Conservation (phyloP, 1,140 invertebrate genomes). For the Camponotus vicinus region DNA sequence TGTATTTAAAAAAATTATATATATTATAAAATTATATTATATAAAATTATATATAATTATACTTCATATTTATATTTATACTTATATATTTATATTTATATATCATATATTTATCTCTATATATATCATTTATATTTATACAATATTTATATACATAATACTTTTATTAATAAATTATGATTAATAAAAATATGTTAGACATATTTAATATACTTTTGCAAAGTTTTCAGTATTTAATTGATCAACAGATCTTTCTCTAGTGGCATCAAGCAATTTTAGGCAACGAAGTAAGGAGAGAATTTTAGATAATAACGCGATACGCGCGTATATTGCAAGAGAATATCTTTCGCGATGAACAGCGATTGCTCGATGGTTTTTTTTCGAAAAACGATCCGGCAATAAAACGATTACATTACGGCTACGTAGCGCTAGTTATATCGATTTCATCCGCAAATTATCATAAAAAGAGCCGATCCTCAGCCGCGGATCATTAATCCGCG, state of each 20-base stretch:
- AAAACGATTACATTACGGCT: slow-evolving; percentile 50
- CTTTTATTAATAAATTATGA: no score
- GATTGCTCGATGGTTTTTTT: slow-evolving; percentile 34
- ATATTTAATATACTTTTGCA: no score
- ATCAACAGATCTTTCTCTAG: neutral
- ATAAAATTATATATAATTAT: no score
- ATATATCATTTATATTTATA: no score
- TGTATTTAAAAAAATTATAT: no score
- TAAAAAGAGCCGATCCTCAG: slow-evolving; percentile 44
- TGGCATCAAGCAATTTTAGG: neutral
- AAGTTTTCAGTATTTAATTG: neutral
- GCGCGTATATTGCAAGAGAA: neutral
- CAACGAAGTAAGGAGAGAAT: neutral
- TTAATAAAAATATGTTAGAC: no score
- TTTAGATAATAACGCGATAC: slow-evolving; percentile 6
- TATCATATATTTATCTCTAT: no score
- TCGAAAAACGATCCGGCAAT: slow-evolving; percentile 58
- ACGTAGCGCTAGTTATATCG: slow-evolving; percentile 54
- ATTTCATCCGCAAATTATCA: slow-evolving; percentile 53
- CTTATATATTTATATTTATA: no score
- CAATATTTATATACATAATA: no score
- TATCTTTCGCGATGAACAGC: slow-evolving; percentile 11
- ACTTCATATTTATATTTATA: no score
- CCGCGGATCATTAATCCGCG: slow-evolving; percentile 43
- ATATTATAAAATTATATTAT: no score